Conservation (phyloP, 2,888 invertebrate species). For the Epinotia bilunana region DNA sequence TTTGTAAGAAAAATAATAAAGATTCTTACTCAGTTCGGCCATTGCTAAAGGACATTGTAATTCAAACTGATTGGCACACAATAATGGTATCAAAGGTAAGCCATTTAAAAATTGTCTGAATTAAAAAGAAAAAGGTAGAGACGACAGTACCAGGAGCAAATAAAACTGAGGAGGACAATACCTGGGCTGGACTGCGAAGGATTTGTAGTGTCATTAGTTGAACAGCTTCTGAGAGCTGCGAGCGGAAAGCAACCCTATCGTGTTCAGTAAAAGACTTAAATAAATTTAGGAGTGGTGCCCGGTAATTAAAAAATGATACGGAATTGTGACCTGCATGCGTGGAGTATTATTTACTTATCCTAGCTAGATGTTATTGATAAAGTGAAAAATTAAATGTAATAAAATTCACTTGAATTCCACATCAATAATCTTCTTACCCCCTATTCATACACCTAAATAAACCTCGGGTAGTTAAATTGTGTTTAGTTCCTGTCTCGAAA, state of each 20-base stretch:
- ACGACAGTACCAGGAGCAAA: constrained; percentile 76
- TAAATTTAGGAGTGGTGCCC: constrained; percentile 14
- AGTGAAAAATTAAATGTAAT: constrained; percentile 11
- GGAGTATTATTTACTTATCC: constrained; percentile 60
- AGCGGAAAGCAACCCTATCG: constrained; percentile 43
- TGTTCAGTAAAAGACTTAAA: constrained; percentile 37
- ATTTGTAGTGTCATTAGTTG: constrained; percentile 82
- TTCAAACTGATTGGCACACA: constrained; percentile 84
- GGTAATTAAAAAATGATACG: constrained; percentile 70
- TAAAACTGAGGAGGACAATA: constrained; percentile 78
- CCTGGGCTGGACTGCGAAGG: constrained; percentile 73
- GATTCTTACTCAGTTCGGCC: constrained; percentile 77
- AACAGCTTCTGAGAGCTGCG: constrained; percentile 50
- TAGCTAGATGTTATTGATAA: constrained; percentile 47
- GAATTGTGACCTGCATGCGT: constrained; percentile 67
- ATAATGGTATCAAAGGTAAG: constrained; percentile 84
- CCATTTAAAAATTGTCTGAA: constrained; percentile 83
- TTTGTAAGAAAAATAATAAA: constrained; percentile 78
- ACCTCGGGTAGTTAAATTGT: too few species aligned
- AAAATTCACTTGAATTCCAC: neutral
- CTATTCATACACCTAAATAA: too few species aligned
- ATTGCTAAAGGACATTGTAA: constrained; percentile 82
- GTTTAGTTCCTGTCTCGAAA: too few species aligned
- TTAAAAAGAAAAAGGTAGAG: constrained; percentile 77
- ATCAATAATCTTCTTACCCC: neutral